Conservation (phyloP, 2,113 vertebrate species). For the Trinectes maculatus region DNA sequence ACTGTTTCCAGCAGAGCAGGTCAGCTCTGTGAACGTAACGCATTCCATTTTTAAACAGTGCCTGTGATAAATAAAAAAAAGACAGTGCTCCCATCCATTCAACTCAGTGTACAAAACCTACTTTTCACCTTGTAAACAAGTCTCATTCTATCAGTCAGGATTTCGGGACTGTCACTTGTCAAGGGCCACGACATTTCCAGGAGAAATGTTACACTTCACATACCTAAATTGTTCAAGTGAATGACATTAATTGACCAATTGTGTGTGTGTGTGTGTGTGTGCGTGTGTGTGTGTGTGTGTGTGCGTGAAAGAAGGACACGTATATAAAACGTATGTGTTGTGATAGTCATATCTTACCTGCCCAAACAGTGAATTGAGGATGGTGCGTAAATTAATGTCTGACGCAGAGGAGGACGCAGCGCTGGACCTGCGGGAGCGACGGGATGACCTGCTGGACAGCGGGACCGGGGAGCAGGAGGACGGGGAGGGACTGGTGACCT, state of each 20-base stretch:
- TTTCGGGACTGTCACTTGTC: constrained; percentile 1
- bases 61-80: too few species aligned
- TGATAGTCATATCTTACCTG: too few species aligned
- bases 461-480: constrained; percentile 79
- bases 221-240: too few species aligned
- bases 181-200: not conserved
- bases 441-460: constrained; percentile 81
- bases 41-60: not conserved
- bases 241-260: not conserved
- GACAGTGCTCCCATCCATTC: not conserved
- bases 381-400: constrained; percentile 88
- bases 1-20: not conserved
- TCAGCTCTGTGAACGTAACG: not conserved
- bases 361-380: constrained; percentile 93
- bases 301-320: too few species aligned
- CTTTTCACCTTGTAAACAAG: not conserved
- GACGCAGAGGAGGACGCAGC: constrained; percentile 81
- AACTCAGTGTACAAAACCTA: not conserved
- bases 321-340: too few species aligned
- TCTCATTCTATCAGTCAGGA: not conserved
- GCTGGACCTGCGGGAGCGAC: constrained; percentile 80
- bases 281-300: too few species aligned
- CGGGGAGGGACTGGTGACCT: constrained; percentile 68
- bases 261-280: too few species aligned
- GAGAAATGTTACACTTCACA: constrained; percentile 1